Evolutionary conservation across 2,888 invertebrate species (phyloP), one percentile per base, ranked within the genome.

Genomic region (Lysandra bellargus): DNA sequence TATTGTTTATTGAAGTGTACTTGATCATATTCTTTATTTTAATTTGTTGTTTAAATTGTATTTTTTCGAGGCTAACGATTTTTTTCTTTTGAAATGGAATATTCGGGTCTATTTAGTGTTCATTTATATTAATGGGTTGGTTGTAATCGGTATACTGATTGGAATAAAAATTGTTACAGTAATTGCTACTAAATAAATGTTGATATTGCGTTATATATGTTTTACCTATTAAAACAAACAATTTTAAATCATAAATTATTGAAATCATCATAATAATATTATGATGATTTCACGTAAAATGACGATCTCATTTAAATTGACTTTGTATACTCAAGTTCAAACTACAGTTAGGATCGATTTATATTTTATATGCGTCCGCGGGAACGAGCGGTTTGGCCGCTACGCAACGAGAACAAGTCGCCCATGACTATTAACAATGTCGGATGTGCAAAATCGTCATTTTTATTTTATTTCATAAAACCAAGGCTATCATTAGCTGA

Each of bases 1-100:
- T 40, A 40, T 40, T 69, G 69, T 69, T 33, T 69, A 69, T 33
- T 69, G 69, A 69, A 69, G 33, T 69, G 69, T 69, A 69, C 33
- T 33, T 69, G 33, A 69, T 37, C 37, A 12, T 33, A 5, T 64
- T 64, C 9, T 64, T 12, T 30, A 17, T 61, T 23, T 61, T 40
- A 6, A 40, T 61, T 61, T 61, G 6, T 64, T 64, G 30, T 33
- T 64, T 64, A 33, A 37, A 33, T 37, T 69, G 33, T 37, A 4
- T 69, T 69, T 33, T 33, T 14, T 33, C 12, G 4, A 12, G 69
- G 33, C 14, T 69, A 4, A 33, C 30, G 12, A 33, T 69, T 33
- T 69, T 33, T 0, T 64, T 64, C 12, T 49, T 30, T 30, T 12
- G 30, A 61, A 33, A 69, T 14, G 12, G 5, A 33, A 69, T 69